Conservation (phyloP, 2,113 vertebrate genomes). For the Psittacara wagleri region DNA sequence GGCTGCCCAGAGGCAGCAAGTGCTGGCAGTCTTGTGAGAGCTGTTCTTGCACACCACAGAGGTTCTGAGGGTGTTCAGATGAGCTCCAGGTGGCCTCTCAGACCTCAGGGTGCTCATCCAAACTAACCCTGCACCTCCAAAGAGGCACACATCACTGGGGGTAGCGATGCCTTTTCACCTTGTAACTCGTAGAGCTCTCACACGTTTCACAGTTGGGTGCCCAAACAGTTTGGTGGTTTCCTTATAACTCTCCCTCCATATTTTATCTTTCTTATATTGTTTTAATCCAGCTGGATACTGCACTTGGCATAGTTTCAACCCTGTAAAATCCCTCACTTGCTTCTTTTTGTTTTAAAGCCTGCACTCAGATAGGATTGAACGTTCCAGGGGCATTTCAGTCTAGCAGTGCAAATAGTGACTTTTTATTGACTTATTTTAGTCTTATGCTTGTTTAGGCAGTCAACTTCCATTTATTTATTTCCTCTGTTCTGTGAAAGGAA, state of each 20-base stretch:
- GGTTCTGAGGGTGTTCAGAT: slow-evolving; percentile 14
- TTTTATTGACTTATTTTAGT: background rate
- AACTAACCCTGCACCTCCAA: slow-evolving; percentile 1
- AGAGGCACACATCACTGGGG: slow-evolving; percentile 19
- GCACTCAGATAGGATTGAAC: background rate
- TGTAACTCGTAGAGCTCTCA: background rate
- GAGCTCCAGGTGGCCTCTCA: slow-evolving; percentile 3
- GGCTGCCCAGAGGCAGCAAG: slow-evolving; percentile 44
- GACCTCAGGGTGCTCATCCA: slow-evolving; percentile 39
- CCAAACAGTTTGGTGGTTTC: background rate
- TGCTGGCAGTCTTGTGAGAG: background rate
- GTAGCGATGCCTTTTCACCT: slow-evolving; percentile 15
- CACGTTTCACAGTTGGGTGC: slow-evolving; percentile 15
- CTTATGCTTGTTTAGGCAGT: background rate
- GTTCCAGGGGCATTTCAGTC: background rate
- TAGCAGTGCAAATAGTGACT: background rate
- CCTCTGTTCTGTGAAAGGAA: background rate
- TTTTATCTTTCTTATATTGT: background rate
- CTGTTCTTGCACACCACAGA: slow-evolving; percentile 31
- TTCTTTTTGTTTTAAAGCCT: background rate
- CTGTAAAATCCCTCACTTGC: slow-evolving; percentile 17
- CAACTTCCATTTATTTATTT: background rate
- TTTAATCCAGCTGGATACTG: background rate
- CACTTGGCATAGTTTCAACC: background rate
- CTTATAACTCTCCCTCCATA: background rate